Percentiles rank a stretch among this genome's conserved stretches.
Conservation (phyloP, 2,888 invertebrate genomes). For the Drosophila parthenogenetica region DNA sequence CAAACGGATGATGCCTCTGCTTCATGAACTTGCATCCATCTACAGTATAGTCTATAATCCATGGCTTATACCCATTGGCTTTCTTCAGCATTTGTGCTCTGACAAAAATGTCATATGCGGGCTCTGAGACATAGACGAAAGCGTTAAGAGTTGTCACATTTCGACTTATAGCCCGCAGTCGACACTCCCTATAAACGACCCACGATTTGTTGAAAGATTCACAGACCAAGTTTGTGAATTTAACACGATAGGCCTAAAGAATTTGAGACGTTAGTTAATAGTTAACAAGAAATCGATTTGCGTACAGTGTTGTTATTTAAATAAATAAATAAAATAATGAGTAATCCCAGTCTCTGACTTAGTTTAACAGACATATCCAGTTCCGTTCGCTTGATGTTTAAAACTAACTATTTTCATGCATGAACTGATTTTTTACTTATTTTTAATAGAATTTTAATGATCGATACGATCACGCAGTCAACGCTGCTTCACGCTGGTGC, state of each 20-base stretch:
- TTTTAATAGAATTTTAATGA: too few species aligned
- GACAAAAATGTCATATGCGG: conserved; percentile 15
- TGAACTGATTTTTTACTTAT: too few species aligned
- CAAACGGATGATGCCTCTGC: conserved; percentile 12
- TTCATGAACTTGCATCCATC: conserved; percentile 26
- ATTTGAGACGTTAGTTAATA: too few species aligned
- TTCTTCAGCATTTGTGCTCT: conserved; percentile 14
- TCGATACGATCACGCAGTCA: too few species aligned
- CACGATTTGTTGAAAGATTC: conserved; percentile 33
- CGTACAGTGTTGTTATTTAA: too few species aligned
- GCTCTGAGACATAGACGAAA: conserved; percentile 5
- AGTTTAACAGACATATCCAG: too few species aligned
- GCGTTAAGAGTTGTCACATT: conserved; percentile 29
- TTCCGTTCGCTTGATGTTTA: too few species aligned
- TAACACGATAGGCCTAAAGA: not conserved
- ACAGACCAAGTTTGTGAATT: conserved; percentile 32
- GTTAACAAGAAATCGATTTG: too few species aligned
- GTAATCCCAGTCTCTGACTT: too few species aligned
- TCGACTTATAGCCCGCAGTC: conserved; percentile 20
- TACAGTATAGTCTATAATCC: conserved; percentile 15
- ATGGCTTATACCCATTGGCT: conserved; percentile 40
- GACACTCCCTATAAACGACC: conserved; percentile 22
- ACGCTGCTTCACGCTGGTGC: too few species aligned
- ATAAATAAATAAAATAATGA: too few species aligned
- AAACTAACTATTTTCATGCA: too few species aligned